Base-by-base conservation (phyloP, 1,140 invertebrate species). In the Gyrodactylus bullatarudis region DNA sequence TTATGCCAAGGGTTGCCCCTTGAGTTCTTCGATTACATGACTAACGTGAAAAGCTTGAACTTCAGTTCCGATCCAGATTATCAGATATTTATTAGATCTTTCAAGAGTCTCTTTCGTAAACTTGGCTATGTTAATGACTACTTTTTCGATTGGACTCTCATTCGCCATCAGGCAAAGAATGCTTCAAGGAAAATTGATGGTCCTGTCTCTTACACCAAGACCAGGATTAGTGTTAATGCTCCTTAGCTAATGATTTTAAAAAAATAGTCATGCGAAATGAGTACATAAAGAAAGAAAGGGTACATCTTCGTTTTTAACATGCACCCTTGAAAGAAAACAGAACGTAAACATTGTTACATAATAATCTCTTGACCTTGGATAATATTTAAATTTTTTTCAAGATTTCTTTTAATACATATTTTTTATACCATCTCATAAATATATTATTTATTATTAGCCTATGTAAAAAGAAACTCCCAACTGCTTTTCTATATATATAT, bases 21-120 rank as follows among this genome's bases (percentile, higher is more conserved):
- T 25, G 70, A 71, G 24, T 71, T 71, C 23, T 23, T 71, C 20
- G 70, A 21, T 24, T 71, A 71, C 24, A 71, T 71, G 21, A 21
- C 21, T 1, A 23, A 71, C 24, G 20, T 21, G 22, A 71, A 71
- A 71, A 25, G 26, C 20, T 25, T 71, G 70, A 26, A 26, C 70
- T 71, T 71, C 24, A 2, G 20, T 23, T 20, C 21, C 22, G 20
- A 16, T 2, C 70, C 70, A 24, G 24, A 71, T 23, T 71, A 71
- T 26, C 34, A 54, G 34, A 54, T 8, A 16, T 54, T 54, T 54
- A 54, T 54, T 16, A 54, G n/a, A 54, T 16, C 34, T n/a, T 54
- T 54, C 34, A 54, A 54, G 34, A 16, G 8, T 8, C 34, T 54
- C 34, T 54, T 54, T n/a, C 8, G n/a, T 16, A 54, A 54, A n/a